These are phyloP conservation scores for Parnassius mnemosyne DNA, from an alignment of 2,888 invertebrate species.

Conservation along the genomic window DNA sequence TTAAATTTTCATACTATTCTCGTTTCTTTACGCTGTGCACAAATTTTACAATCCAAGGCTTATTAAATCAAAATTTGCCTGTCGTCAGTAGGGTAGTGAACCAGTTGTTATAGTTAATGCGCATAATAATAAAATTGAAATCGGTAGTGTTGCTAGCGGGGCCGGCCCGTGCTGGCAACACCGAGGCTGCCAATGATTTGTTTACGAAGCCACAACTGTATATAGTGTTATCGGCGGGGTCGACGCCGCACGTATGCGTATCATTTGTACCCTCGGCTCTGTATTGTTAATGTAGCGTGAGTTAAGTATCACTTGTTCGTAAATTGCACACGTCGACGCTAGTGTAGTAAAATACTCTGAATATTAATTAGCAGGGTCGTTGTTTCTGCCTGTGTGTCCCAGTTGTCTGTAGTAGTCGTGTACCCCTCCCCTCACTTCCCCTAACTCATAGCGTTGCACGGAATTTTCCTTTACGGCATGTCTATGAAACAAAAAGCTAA, in stretches of 20 bases:
- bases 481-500: constrained; percentile 36
- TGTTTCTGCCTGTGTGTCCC: constrained; percentile 45
- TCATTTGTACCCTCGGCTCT: constrained; percentile 63
- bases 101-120: constrained; percentile 64
- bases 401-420: constrained; percentile 34
- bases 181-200: constrained; percentile 33
- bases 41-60: constrained; percentile 58
- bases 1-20: constrained; percentile 64
- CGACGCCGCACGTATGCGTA: constrained; percentile 52
- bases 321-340: constrained; percentile 77
- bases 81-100: constrained; percentile 56
- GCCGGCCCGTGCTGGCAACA: constrained; percentile 40
- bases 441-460: constrained; percentile 31
- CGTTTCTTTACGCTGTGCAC: constrained; percentile 75
- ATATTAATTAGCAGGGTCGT: constrained; percentile 48
- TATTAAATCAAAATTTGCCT: constrained; percentile 46
- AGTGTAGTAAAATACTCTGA: constrained; percentile 61
- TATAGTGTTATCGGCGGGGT: constrained; percentile 60
- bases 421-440: constrained; percentile 25
- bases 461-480: constrained; percentile 33
- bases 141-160: constrained; percentile 49
- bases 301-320: constrained; percentile 79
- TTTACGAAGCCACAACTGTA: constrained; percentile 46
- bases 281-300: constrained; percentile 75
- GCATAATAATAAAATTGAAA: constrained; percentile 59